A percentile compares a stretch with the other conserved stretches of the same genome.
These are phyloP conservation scores for Lagorchestes hirsutus DNA, from an alignment of 2,797 vertebrate species.

Conservation along the genomic window DNA sequence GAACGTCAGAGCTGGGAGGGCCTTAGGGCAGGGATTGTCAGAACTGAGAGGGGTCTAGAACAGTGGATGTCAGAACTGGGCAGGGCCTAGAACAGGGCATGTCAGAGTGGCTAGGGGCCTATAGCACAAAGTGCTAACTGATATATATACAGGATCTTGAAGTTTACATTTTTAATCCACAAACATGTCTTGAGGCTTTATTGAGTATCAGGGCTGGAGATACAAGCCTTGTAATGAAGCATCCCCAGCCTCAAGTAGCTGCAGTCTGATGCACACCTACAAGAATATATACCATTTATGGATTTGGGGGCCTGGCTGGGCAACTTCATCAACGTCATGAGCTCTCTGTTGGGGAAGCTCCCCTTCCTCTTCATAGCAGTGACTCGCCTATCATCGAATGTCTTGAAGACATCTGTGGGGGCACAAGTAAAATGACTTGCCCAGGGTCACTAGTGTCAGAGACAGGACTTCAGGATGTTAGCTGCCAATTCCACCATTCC, in stretches of 20 bases:
- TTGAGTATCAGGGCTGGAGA: background rate
- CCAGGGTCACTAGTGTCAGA: background rate
- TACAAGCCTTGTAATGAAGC: background rate
- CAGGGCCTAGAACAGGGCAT: too few relatives aligned
- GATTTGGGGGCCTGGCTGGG: background rate
- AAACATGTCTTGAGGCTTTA: background rate
- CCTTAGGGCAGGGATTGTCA: too few relatives aligned
- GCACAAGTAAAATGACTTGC: background rate
- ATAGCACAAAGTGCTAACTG: background rate
- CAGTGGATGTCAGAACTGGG: too few relatives aligned
- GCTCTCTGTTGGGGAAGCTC: background rate
- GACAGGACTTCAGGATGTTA: background rate
- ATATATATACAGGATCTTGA: background rate
- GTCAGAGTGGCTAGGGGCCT: too few relatives aligned
- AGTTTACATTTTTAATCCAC: background rate
- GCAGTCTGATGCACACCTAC: background rate
- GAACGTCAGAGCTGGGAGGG: background rate
- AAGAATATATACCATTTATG: background rate
- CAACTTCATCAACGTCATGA: background rate
- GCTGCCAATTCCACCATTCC: background rate
- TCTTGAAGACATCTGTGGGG: background rate
- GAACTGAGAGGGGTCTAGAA: too few relatives aligned
- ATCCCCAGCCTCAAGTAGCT: background rate
- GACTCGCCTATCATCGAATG: fast-evolving
- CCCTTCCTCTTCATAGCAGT: background rate